A percentile compares a stretch with the other conserved stretches of the same genome.
Conservation (phyloP, 2,113 vertebrate genomes). For the Phalacrocorax aristotelis region DNA sequence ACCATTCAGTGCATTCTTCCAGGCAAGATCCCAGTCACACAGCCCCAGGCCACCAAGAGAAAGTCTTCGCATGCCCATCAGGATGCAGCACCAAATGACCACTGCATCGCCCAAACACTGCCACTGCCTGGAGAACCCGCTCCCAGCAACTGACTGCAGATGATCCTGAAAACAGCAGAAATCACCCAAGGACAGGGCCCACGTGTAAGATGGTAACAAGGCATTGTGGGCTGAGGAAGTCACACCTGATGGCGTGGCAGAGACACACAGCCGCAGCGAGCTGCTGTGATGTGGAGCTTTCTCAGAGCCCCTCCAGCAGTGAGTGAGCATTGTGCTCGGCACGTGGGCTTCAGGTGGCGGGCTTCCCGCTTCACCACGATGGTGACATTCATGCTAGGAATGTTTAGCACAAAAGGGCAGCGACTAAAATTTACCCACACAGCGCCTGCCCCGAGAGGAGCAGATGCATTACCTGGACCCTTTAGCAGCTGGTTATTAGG, state of each 20-base stretch:
- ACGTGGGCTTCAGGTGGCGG: background rate
- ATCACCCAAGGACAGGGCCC: background rate
- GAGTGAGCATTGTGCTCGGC: background rate
- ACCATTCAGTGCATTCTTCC: background rate
- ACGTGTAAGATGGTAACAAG: fast-evolving
- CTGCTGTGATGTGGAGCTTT: background rate
- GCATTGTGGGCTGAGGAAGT: background rate
- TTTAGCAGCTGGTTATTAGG: background rate
- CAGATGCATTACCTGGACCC: background rate
- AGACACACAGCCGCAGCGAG: fast-evolving
- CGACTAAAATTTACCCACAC: background rate
- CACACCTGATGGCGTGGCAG: background rate
- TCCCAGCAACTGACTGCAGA: fast-evolving
- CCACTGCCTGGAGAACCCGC: fast-evolving
- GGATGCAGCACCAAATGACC: background rate
- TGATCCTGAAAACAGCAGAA: background rate
- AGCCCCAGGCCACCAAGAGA: background rate
- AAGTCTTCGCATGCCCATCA: background rate
- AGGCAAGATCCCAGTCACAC: background rate
- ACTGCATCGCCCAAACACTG: background rate
- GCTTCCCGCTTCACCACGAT: background rate
- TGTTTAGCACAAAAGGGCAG: background rate
- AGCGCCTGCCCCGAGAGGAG: background rate
- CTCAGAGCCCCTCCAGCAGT: background rate
- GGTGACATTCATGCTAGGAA: background rate